A percentile compares a stretch with the other conserved stretches of the same genome.
Evolutionary conservation across 2,113 vertebrate species (phyloP).

Genomic region (Paracanthobrama guichenoti): DNA sequence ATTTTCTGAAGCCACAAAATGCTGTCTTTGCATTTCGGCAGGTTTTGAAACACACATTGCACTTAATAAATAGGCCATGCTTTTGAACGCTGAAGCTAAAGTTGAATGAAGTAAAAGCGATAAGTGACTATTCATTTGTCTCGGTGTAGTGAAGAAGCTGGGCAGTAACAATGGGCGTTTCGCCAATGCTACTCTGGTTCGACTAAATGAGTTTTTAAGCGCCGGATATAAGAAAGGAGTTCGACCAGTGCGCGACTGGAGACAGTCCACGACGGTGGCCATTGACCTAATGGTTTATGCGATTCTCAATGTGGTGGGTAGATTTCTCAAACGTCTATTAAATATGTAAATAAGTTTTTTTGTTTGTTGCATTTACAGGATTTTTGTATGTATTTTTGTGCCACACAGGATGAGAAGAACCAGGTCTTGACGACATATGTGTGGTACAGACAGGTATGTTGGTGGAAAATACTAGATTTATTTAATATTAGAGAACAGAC

Average conservation of each 20-base stretch:
- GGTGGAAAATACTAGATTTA: not conserved
- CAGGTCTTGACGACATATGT: constrained; percentile 96
- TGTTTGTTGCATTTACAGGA: not conserved
- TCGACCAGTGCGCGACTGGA: constrained; percentile 90
- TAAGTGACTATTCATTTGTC: not conserved
- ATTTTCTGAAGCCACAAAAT: not conserved
- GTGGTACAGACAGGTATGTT: constrained; percentile 94
- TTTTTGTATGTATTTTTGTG: not conserved
- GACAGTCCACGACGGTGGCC: constrained; percentile 82
- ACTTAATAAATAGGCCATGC: not conserved
- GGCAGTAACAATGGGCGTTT: constrained; percentile 51
- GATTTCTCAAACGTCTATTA: not conserved
- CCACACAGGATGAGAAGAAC: constrained; percentile 92
- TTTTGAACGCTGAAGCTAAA: not conserved
- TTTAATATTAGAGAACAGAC: not conserved
- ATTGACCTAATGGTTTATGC: constrained; percentile 96
- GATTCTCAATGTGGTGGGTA: constrained; percentile 92
- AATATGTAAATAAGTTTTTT: not conserved
- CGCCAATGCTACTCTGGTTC: constrained; percentile 77
- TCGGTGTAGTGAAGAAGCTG: constrained; percentile 65
- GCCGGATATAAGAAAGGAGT: constrained; percentile 85
- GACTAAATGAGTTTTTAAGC: constrained; percentile 80
- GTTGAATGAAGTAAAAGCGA: not conserved
- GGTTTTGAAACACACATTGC: not conserved
- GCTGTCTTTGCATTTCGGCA: not conserved